These are phyloP conservation scores for Meloidogyne floridensis DNA, from an alignment of 1,140 invertebrate species.

Conservation along the genomic window DNA sequence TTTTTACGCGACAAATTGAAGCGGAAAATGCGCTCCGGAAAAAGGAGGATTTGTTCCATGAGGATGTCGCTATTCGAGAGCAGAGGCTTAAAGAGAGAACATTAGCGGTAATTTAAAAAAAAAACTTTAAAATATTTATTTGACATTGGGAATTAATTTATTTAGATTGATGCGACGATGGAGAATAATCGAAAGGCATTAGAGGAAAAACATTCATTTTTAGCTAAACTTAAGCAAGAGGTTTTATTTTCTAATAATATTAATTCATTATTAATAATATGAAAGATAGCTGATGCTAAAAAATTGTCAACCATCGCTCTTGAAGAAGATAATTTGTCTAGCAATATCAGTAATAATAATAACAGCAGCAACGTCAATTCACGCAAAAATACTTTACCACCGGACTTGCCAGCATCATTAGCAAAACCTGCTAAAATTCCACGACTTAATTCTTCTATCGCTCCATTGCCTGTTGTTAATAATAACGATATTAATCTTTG, in stretches of 20 bases:
- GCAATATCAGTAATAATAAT: no score
- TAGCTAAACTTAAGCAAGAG: constrained; percentile 31
- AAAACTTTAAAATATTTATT: no score
- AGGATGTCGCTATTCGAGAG: constrained; percentile 51
- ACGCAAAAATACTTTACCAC: neutral
- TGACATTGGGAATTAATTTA: no score
- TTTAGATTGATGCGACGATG: constrained; percentile 36
- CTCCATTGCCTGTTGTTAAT: neutral
- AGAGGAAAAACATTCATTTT: constrained; percentile 31
- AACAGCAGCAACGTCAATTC: no score
- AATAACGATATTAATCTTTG: neutral
- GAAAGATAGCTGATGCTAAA: neutral
- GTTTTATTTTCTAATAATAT: neutral
- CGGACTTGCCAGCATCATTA: neutral
- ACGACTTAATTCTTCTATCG: neutral
- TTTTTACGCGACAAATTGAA: constrained; percentile 22
- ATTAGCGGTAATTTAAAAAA: constrained; percentile 41
- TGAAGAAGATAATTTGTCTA: neutral
- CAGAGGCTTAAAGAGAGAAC: constrained; percentile 41
- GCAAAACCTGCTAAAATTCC: neutral
- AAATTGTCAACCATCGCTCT: neutral
- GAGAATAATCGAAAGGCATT: constrained; percentile 24
- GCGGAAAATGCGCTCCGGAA: constrained; percentile 44
- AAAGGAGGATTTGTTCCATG: constrained; percentile 53
- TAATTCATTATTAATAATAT: neutral